phyloP scores from a whole-genome alignment of 2,888 invertebrate genomes.

The Kuschelorhynchus macadamiae region DNA sequence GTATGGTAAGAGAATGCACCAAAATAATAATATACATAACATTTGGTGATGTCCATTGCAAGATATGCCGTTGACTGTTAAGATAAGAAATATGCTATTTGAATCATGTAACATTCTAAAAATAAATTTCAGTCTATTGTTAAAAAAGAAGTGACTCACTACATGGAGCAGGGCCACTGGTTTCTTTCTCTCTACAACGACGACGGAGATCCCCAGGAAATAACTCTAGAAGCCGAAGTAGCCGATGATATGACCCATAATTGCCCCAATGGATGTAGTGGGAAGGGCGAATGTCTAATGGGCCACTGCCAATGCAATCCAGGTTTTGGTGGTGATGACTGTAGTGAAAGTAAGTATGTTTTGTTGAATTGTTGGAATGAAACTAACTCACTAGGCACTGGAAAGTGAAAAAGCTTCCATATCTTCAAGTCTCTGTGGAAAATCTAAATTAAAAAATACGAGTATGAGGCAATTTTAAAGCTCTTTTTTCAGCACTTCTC shows the following conservation, averaged over 20 bases:
- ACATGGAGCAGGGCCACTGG: slow-evolving; percentile 97
- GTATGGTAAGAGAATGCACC: too few relatives aligned
- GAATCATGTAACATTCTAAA: too few relatives aligned
- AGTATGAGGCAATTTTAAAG: too few relatives aligned
- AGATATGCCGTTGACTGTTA: too few relatives aligned
- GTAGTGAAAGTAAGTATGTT: slow-evolving; percentile 89
- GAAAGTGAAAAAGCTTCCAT: too few relatives aligned
- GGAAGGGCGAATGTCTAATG: slow-evolving; percentile 95
- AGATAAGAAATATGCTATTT: too few relatives aligned
- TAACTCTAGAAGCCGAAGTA: slow-evolving; percentile 85
- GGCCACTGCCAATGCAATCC: slow-evolving; percentile 97
- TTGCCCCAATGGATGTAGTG: slow-evolving; percentile 96
- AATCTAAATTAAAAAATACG: too few relatives aligned
- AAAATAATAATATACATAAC: too few relatives aligned
- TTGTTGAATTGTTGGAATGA: neutral
- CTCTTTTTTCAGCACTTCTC: too few relatives aligned
- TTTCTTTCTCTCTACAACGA: slow-evolving; percentile 97
- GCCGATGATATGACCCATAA: slow-evolving; percentile 95
- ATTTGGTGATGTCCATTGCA: too few relatives aligned
- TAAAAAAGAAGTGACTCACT: slow-evolving; percentile 93
- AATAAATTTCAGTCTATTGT: slow-evolving; percentile 83
- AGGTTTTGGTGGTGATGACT: slow-evolving; percentile 96
- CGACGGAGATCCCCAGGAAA: slow-evolving; percentile 90
- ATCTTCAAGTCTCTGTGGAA: too few relatives aligned
- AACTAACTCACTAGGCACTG: neutral